phyloP scores from a whole-genome alignment of 2,113 vertebrate species.

The Hydrochoerus hydrochaeris region DNA sequence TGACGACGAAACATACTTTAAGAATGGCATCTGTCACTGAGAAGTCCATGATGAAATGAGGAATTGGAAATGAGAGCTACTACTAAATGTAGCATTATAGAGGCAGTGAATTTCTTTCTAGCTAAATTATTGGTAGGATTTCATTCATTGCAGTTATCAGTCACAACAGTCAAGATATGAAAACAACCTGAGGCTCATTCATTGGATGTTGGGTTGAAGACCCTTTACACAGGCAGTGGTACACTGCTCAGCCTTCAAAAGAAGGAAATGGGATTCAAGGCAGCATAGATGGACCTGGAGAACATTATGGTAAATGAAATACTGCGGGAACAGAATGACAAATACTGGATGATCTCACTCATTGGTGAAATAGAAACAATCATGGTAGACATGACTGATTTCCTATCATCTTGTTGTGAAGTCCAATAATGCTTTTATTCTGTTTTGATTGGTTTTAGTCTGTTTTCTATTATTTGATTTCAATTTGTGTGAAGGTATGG shows the following conservation, averaged over 20 bases:
- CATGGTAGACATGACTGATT: no score
- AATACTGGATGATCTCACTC: not conserved
- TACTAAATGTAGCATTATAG: not conserved
- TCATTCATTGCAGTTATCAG: not conserved
- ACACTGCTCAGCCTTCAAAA: not conserved
- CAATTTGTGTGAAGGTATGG: no score
- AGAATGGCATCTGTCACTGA: not conserved
- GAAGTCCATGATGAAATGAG: not conserved
- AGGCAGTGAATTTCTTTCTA: not conserved
- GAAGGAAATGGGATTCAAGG: not conserved
- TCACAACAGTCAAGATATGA: not conserved
- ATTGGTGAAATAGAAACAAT: no score
- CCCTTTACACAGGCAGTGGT: no score
- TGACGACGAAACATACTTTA: not conserved
- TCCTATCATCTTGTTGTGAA: no score
- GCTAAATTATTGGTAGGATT: not conserved
- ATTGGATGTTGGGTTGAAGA: not conserved
- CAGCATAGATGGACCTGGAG: not conserved
- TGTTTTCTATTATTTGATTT: no score
- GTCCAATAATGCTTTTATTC: no score
- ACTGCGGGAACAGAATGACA: not conserved
- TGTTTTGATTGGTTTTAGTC: no score
- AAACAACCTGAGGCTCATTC: not conserved
- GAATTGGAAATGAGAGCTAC: not conserved
- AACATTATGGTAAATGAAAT: not conserved